Base-by-base conservation (phyloP, 2,113 vertebrate genomes). In the Zosterops borbonicus region DNA sequence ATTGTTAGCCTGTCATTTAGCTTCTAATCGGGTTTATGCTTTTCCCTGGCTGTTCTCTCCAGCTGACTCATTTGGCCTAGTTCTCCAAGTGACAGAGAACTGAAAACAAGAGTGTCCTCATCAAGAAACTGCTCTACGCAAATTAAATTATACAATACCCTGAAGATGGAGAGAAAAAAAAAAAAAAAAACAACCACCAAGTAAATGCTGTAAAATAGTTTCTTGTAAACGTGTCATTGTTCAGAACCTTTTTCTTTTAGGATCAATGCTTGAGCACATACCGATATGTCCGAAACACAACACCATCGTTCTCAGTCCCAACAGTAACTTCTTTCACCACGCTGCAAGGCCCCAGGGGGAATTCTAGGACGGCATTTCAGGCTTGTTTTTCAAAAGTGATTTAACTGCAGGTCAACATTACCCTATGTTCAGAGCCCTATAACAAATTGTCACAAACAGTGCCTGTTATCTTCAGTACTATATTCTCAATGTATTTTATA, bases 111-210 rank as follows among this genome's bases (percentile, higher is more conserved):
- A n/a, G 7, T 8, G 8, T 4, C 6, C 42, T 74, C 56, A 52
- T 60, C 33, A 77, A 83, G 27, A 28, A 49, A 22, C 55, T 33
- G 6, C n/a, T 42, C 14, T 11, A 44, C 5, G 19, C 25, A 70
- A 17, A 41, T 12, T 5, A 35, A 82, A 86, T 1, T 0, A 44
- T 10, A 20, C 1, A 21, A 33, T 11, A 69, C 6, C 5, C 12
- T 17, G 6, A 76, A 35, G 16, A 39, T 22, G 33, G n/a, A n/a
- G n/a, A n/a, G n/a, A 50, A 28, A 47, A 49, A 49, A 47, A 47
- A 70, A 59, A 39, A 25, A 55, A 76, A 69, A 19, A 50, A 24
- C 39, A 47, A 47, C 39, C 39, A 21, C 5, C 9, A 29, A 58
- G 9, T 58, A 28, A 63, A 29, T 35, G 5, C 9, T 11, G 9